A percentile compares a stretch with the other conserved stretches of the same genome.
Conservation (phyloP, 2,888 invertebrate species). For the Calephelis perditalis region DNA sequence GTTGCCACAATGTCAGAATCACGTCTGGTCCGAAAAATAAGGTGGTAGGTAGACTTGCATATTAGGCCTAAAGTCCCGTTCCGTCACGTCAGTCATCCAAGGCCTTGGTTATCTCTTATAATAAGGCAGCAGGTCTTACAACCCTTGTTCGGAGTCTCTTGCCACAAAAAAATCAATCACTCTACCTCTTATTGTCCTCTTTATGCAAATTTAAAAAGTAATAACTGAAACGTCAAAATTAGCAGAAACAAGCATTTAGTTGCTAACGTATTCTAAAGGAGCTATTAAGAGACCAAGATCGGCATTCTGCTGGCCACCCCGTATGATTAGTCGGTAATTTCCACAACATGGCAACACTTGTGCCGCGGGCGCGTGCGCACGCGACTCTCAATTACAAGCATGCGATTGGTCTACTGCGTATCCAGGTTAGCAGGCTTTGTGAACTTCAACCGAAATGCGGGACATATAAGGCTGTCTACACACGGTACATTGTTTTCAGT, state of each 20-base stretch:
- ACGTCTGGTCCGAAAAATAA: too few species aligned
- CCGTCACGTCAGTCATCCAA: too few species aligned
- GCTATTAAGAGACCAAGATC: conserved; percentile 49
- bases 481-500: too few species aligned
- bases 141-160: too few species aligned
- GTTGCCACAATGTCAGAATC: too few species aligned
- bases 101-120: too few species aligned
- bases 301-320: conserved; percentile 48
- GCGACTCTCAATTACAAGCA: conserved; percentile 21
- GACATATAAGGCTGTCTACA: too few species aligned
- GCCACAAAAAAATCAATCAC: too few species aligned
- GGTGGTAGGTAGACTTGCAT: too few species aligned
- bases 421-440: conserved; percentile 4
- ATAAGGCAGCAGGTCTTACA: too few species aligned
- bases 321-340: conserved; percentile 61
- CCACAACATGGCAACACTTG: conserved; percentile 47
- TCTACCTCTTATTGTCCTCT: background rate
- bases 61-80: too few species aligned
- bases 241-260: conserved; percentile 43
- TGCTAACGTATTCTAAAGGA: conserved; percentile 57
- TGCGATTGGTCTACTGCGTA: conserved; percentile 15
- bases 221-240: conserved; percentile 24
- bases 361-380: conserved; percentile 39
- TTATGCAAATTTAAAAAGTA: conserved; percentile 4
- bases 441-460: too few species aligned